These are phyloP conservation scores for Bos indicus DNA, from an alignment of 2,113 vertebrate species.

Conservation along the genomic window DNA sequence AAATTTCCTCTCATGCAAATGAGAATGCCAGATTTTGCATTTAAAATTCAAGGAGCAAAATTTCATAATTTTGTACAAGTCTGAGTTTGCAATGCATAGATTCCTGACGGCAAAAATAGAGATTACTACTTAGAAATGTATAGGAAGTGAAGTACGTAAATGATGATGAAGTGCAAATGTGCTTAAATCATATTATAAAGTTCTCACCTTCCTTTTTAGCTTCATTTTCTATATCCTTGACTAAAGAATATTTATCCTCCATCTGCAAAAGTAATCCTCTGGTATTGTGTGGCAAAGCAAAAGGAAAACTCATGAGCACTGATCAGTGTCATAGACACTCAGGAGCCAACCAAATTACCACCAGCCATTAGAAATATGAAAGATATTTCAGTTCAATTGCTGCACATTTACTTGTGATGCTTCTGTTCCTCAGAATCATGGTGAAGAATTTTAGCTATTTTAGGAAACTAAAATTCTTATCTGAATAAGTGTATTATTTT, in stretches of 20 bases:
- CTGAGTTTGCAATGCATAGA: background rate
- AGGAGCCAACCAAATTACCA: background rate
- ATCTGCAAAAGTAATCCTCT: background rate
- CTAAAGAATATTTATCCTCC: background rate
- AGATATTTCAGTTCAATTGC: background rate
- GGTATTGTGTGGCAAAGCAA: background rate
- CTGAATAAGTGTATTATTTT: background rate
- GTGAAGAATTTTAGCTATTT: background rate
- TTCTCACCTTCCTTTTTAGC: background rate
- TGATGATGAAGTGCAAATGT: constrained; percentile 12
- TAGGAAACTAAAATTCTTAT: background rate
- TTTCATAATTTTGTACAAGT: background rate
- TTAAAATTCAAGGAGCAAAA: constrained; percentile 2
- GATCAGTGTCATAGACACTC: background rate
- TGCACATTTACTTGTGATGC: background rate
- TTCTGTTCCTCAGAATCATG: background rate
- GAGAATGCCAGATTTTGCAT: background rate
- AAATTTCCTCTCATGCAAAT: background rate
- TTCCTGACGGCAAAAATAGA: background rate
- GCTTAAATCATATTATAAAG: background rate
- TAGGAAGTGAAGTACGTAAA: background rate
- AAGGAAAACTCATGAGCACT: background rate
- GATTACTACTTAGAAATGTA: background rate
- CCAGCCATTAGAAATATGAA: background rate
- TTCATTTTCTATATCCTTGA: background rate